These are phyloP conservation scores for Unio delphinus DNA, from an alignment of 2,888 invertebrate genomes.

Conservation along the genomic window DNA sequence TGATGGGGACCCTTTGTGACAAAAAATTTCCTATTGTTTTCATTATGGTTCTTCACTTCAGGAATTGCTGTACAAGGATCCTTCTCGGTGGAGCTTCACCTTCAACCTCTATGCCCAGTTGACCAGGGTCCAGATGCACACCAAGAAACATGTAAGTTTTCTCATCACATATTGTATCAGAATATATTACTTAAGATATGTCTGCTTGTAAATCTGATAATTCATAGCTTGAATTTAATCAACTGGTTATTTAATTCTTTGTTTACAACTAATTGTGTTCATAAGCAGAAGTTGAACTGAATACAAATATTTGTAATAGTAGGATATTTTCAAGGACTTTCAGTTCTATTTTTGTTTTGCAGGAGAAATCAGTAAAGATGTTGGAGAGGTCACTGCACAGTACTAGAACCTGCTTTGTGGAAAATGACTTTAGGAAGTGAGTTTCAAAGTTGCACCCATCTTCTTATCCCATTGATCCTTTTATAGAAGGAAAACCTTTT, in stretches of 20 bases:
- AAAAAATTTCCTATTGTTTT: background rate
- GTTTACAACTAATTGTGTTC: background rate
- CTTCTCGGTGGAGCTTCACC: constrained; percentile 68
- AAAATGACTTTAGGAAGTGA: constrained; percentile 61
- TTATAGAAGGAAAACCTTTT: too few species aligned
- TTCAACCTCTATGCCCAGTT: constrained; percentile 69
- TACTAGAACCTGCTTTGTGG: constrained; percentile 65
- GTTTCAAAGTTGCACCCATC: constrained; percentile 8
- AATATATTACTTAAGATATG: too few species aligned
- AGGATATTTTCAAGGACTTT: background rate
- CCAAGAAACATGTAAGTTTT: constrained; percentile 50
- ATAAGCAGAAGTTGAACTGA: background rate
- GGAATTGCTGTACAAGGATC: constrained; percentile 66
- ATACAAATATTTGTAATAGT: background rate
- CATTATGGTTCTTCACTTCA: constrained; percentile 34
- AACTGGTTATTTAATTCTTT: background rate
- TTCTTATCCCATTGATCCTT: too few species aligned
- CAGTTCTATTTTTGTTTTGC: constrained; percentile 17
- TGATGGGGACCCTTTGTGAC: background rate
- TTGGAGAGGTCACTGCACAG: constrained; percentile 66
- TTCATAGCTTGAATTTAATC: background rate
- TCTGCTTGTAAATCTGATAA: too few species aligned
- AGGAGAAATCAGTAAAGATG: constrained; percentile 61
- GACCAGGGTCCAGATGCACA: constrained; percentile 67
- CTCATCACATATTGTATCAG: background rate